phyloP scores from a whole-genome alignment of 2,797 vertebrate genomes.

The Chaenodraco wilsoni region DNA sequence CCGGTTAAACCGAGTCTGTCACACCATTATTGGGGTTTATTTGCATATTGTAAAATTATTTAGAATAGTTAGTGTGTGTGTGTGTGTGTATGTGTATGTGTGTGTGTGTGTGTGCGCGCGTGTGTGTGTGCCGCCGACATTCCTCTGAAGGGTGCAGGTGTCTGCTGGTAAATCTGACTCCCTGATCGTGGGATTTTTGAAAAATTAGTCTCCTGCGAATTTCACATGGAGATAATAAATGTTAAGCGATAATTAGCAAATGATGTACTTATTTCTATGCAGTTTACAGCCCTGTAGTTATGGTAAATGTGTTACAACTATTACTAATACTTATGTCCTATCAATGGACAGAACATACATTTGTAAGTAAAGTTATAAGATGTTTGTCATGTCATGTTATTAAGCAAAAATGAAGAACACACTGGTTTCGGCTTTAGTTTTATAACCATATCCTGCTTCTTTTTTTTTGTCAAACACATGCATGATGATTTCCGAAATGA shows the following conservation, averaged over 20 bases:
- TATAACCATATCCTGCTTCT: neutral
- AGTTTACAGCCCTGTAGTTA: neutral
- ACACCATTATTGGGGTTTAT: neutral
- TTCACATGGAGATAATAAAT: neutral
- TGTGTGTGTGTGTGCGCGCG: neutral
- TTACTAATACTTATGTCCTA: neutral
- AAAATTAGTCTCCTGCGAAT: neutral
- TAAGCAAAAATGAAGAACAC: neutral
- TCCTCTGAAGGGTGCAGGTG: constrained; percentile 78
- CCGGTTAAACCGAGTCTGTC: neutral
- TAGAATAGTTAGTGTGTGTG: neutral
- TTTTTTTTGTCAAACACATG: neutral
- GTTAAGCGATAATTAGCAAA: neutral
- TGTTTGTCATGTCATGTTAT: neutral
- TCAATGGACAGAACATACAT: neutral
- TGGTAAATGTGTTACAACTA: neutral
- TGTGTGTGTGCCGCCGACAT: constrained; percentile 73
- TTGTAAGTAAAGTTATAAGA: neutral
- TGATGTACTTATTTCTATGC: no score
- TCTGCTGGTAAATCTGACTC: constrained; percentile 47
- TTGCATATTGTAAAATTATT: neutral
- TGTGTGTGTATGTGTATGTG: constrained; percentile 4
- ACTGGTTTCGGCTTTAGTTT: neutral
- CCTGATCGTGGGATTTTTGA: constrained; percentile 27
- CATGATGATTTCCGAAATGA: neutral